Base-by-base conservation (phyloP, 2,888 invertebrate genomes). In the Polia nebulosa region DNA sequence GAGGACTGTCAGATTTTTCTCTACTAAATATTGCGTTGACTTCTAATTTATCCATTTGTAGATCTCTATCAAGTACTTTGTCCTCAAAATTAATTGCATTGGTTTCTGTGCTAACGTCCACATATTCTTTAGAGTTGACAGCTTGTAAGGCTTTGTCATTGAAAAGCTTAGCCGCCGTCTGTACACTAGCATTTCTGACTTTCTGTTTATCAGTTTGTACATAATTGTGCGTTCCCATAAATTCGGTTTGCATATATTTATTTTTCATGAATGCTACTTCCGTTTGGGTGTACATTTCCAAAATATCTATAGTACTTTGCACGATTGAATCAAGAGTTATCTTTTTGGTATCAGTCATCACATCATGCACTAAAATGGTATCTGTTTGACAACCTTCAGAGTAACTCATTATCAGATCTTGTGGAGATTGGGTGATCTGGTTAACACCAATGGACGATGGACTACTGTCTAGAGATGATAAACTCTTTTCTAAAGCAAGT, bases 1-100 rank as follows among this genome's bases (percentile, higher is more conserved):
- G 96, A 71, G 96, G 96, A 81, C 96, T 96, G 65, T 94, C 94
- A n/a, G 96, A 93, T 81, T 92, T 92, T 70, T 94, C 92, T 82
- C 89, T 91, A 69, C 69, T 57, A 53, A 81, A 79, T 55, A 72
- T 70, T 72, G 65, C 73, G 63, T 64, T 66, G 63, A 63, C 65
- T 80, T 78, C 56, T 57, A 73, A 61, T 27, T 85, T 58, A 41
- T 78, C 66, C 53, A 62, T 74, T 70, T 79, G 57, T 56, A 65
- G 67, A 62, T 83, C 76, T 63, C 81, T 80, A 49, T 84, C 79
- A 75, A 85, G 80, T 39, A 86, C 55, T 72, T 55, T 63, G n/a
- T 72, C 27, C 7, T 72, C 55, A 29, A 34, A 5, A n/a, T 52
- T 34, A 9, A 51, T 78, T 76, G 49, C 89, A 73, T 87, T 85